Evolutionary conservation across 2,113 vertebrate species (phyloP).

Genomic region (Aix galericulata): DNA sequence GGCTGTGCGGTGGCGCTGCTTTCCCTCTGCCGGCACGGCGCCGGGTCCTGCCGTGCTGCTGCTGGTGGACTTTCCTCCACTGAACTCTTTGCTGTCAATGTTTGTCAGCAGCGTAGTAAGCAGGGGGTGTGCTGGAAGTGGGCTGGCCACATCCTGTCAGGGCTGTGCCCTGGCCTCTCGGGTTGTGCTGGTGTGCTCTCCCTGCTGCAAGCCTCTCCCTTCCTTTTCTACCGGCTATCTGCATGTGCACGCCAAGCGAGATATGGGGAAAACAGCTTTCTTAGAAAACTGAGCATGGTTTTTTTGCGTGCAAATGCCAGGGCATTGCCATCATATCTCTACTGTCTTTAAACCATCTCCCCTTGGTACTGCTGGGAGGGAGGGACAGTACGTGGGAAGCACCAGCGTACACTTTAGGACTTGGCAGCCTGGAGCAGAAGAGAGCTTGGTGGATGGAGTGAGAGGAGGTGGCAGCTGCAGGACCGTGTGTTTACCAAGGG

Average conservation of each 20-base stretch:
- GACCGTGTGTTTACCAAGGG: neutral
- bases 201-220: neutral
- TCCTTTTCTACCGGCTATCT: neutral
- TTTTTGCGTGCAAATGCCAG: neutral
- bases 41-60: accelerated
- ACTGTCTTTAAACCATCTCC: neutral
- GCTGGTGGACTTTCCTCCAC: neutral
- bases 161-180: neutral
- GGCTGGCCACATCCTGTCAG: neutral
- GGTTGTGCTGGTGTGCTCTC: neutral
- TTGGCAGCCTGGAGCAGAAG: neutral
- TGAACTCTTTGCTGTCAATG: neutral
- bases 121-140: neutral
- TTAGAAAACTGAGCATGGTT: accelerated
- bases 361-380: accelerated
- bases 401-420: neutral
- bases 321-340: neutral
- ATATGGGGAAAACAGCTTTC: neutral
- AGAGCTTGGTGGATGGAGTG: neutral
- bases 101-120: neutral
- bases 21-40: accelerated
- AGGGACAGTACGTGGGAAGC: neutral
- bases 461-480: neutral
- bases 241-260: neutral
- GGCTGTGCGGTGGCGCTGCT: accelerated